These are phyloP conservation scores for Trogon surrucura DNA, from an alignment of 2,113 vertebrate species.

Conservation along the genomic window DNA sequence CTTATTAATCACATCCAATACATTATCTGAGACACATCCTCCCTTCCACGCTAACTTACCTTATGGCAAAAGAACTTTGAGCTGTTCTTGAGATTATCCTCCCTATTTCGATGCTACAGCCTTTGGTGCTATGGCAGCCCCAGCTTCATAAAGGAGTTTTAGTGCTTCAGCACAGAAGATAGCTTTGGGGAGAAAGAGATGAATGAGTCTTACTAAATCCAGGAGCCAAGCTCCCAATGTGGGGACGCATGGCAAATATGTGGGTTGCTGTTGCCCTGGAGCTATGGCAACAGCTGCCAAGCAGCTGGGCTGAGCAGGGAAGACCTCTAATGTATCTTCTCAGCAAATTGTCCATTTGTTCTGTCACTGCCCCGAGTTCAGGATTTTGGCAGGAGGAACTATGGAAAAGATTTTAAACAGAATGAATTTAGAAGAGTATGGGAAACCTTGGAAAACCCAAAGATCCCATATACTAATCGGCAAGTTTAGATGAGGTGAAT, in stretches of 20 bases:
- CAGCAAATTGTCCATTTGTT: conserved; percentile 44
- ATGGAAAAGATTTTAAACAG: background rate
- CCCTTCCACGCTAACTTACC: background rate
- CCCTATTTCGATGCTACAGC: background rate
- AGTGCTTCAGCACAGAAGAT: background rate
- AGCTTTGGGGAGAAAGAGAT: background rate
- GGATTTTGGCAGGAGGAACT: conserved; percentile 21
- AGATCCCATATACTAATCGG: background rate
- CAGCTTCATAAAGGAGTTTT: background rate
- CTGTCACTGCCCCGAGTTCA: background rate
- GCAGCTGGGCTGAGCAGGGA: conserved; percentile 35
- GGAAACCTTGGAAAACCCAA: conserved; percentile 23
- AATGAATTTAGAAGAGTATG: background rate
- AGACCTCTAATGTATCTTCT: conserved; percentile 1
- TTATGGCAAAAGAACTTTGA: background rate
- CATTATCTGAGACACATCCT: background rate
- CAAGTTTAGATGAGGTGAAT: background rate
- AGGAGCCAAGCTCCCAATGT: background rate
- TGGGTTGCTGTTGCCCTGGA: conserved; percentile 9
- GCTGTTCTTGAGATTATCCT: background rate
- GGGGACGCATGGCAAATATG: background rate
- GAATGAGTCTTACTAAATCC: conserved; percentile 19
- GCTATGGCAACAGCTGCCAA: conserved; percentile 12
- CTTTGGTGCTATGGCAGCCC: background rate
- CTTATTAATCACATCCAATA: background rate